Evolutionary conservation across 2,113 vertebrate genomes (phyloP).

Genomic region (Albula glossodonta): DNA sequence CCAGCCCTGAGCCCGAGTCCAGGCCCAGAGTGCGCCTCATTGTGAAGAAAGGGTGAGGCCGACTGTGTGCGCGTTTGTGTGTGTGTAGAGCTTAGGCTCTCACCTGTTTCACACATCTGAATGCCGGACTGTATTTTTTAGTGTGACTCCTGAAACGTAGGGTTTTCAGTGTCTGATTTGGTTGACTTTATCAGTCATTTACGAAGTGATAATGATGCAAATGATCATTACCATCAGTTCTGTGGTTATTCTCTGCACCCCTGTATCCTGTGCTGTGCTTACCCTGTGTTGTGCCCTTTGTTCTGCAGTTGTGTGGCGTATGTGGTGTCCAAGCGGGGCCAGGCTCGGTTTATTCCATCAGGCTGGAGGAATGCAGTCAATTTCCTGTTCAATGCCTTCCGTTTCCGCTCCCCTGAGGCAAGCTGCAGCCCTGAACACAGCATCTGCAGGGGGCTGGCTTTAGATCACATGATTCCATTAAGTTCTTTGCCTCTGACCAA

Average conservation of each 20-base stretch:
- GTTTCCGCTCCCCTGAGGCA: slow-evolving; percentile 49
- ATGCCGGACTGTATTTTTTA: too few species aligned
- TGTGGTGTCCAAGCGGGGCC: slow-evolving; percentile 39
- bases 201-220: too few species aligned
- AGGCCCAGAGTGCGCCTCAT: slow-evolving; percentile 45
- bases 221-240: too few species aligned
- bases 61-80: too few species aligned
- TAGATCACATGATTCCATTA: too few species aligned
- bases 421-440: background rate
- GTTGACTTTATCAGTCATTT: background rate
- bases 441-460: too few species aligned
- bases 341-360: slow-evolving; percentile 44
- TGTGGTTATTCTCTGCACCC: too few species aligned
- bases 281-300: background rate
- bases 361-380: slow-evolving; percentile 40
- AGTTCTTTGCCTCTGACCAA: too few species aligned
- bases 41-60: slow-evolving; percentile 62
- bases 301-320: slow-evolving; percentile 52
- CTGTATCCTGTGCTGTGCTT: too few species aligned
- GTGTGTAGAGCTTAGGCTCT: too few species aligned
- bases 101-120: too few species aligned
- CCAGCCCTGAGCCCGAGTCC: slow-evolving; percentile 41
- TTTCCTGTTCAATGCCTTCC: slow-evolving; percentile 51
- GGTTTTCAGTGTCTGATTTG: fast-evolving
- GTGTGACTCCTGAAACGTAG: too few species aligned